Evolutionary conservation across 1,140 invertebrate species (phyloP).

Genomic region (Bombus huntii): DNA sequence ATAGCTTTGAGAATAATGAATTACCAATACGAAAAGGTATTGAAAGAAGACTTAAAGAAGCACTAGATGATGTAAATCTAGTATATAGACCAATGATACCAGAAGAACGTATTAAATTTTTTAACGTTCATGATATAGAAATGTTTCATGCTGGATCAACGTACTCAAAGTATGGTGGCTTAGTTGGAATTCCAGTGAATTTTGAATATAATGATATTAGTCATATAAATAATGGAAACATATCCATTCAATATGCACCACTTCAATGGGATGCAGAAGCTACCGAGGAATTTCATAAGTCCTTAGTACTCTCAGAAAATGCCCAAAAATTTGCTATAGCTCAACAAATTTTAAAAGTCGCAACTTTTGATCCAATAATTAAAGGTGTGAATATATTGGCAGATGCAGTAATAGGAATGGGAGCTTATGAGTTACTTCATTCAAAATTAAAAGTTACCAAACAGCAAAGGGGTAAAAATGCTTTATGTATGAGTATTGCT

Average conservation of each 20-base stretch:
- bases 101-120: constrained; percentile 82
- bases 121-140: constrained; percentile 86
- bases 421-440: accelerated
- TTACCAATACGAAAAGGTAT: constrained; percentile 78
- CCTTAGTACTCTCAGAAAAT: constrained; percentile 87
- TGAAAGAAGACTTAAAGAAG: constrained; percentile 78
- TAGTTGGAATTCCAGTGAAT: constrained; percentile 86
- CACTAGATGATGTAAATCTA: constrained; percentile 79
- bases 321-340: constrained; percentile 91
- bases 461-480: background rate
- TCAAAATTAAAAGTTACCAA: background rate
- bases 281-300: constrained; percentile 85
- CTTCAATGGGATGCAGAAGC: constrained; percentile 85
- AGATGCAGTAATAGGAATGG: background rate
- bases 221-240: constrained; percentile 81
- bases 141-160: constrained; percentile 83
- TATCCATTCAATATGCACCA: constrained; percentile 82
- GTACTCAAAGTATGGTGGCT: constrained; percentile 80
- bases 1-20: constrained; percentile 72
- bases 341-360: constrained; percentile 86
- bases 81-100: constrained; percentile 78
- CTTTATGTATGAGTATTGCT: background rate
- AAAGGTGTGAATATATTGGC: accelerated
- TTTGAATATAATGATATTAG: constrained; percentile 82
- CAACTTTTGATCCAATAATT: constrained; percentile 68